Percentiles rank a stretch among this genome's conserved stretches.
These are phyloP conservation scores for Saccostrea cuccullata DNA, from an alignment of 1,140 invertebrate genomes.

Conservation along the genomic window DNA sequence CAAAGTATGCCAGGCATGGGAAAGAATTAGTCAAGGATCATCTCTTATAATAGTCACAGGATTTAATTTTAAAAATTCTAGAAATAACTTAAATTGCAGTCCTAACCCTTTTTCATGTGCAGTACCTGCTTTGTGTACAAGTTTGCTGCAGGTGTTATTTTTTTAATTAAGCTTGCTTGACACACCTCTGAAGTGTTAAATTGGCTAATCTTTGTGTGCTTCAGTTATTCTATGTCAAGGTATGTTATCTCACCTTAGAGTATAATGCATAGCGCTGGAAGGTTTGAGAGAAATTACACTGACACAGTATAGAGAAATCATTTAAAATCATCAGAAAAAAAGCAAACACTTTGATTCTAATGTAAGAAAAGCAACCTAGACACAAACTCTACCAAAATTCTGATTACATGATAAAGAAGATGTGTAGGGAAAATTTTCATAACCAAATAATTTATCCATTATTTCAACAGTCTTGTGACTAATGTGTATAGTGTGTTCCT, in stretches of 20 bases:
- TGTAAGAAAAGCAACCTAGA: background rate
- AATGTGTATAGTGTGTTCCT: too few species aligned
- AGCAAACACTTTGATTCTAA: conserved; percentile 13
- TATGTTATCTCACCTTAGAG: background rate
- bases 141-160: background rate
- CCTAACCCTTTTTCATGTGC: background rate
- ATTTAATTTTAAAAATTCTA: background rate
- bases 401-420: background rate
- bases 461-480: background rate
- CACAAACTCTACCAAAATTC: background rate
- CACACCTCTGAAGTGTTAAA: background rate
- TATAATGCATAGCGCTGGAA: background rate
- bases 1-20: too few species aligned
- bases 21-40: too few species aligned
- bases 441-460: background rate
- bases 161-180: background rate
- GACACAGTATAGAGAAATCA: background rate
- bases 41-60: too few species aligned
- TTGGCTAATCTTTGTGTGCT: background rate
- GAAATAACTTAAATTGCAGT: background rate
- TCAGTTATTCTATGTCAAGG: too few species aligned
- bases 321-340: background rate
- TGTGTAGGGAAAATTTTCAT: background rate
- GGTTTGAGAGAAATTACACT: background rate
- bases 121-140: background rate